Evolutionary conservation across 2,797 vertebrate species (phyloP), one percentile per base, ranked within the genome.

Genomic region (Acrossocheilus wenchowensis): DNA sequence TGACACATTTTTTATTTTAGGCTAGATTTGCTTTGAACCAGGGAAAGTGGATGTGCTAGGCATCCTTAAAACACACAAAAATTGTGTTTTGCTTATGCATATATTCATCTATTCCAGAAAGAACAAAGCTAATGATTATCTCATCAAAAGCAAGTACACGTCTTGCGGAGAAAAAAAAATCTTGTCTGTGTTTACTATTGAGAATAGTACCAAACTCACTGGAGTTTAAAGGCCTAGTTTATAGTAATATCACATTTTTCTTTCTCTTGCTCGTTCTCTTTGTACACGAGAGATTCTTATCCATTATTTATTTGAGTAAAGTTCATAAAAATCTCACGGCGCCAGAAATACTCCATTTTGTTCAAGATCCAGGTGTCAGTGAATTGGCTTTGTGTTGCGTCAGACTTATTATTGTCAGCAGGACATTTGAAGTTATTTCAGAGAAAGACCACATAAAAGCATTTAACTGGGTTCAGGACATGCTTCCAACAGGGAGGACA

Each of bases 381-480:
- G 77, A 30, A 64, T 81, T 86, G 77, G 57, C 78, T 81, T 64
- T 41, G 54, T 86, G 78, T 86, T 86, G 84, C 69, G 1, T 86
- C 84, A 86, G 75, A 71, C 83, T 7, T 80, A 26, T 69, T 45
- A 73, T 81, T 86, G 78, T 86, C 84, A 81, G 84, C 78, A 86
- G 78, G 78, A 74, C 84, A 74, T 36, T 80, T 85, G 77, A 80
- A 66, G 71, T 82, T 23, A 78, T 78, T 83, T 64, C 43, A 68
- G 45, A 82, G 45, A 43, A 10, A 75, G 50, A 66, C 66, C 43
- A 80, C 57, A 82, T 75, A 66, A 81, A 74, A 69, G 60, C 48
- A 19, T 86, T 74, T 74, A 36, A 36, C 57, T 64, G 9, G 30
- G 50, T 79, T 85, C 57, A 79, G 39, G 48, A 71, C 75, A 43